Percentiles rank a stretch among this genome's conserved stretches.
These are phyloP conservation scores for Palythoa grandis DNA, from an alignment of 92 coral and sea anemone species.

Conservation along the genomic window DNA sequence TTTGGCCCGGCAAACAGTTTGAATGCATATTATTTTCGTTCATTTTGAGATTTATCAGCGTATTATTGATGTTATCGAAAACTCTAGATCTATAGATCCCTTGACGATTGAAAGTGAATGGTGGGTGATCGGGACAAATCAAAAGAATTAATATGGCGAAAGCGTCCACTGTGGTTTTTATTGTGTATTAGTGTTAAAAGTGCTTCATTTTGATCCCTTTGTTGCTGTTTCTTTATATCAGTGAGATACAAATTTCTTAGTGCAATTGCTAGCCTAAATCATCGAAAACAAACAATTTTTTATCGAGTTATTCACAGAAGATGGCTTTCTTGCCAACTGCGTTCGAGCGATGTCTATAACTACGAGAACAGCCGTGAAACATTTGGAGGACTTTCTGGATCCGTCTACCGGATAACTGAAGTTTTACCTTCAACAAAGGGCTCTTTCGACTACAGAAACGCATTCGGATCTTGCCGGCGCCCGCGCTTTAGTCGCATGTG, in stretches of 20 bases:
- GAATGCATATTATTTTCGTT: too few relatives aligned
- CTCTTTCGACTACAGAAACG: constrained; percentile 17
- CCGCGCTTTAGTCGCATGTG: constrained; percentile 46
- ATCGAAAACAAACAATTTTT: neutral
- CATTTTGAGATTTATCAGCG: too few relatives aligned
- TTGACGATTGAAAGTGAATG: neutral
- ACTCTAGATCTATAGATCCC: neutral
- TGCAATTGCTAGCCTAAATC: neutral
- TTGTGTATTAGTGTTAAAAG: neutral
- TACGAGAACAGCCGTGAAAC: constrained; percentile 22
- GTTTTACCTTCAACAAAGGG: constrained; percentile 41
- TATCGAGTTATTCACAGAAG: neutral
- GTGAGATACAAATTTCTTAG: neutral
- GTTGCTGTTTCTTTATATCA: too few relatives aligned
- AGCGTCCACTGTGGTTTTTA: neutral
- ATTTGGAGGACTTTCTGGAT: constrained; percentile 49
- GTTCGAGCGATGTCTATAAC: neutral
- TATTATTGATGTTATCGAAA: too few relatives aligned
- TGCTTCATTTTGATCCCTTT: neutral
- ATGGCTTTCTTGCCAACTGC: neutral
- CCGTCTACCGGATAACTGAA: constrained; percentile 35
- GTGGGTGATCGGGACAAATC: constrained; percentile 3
- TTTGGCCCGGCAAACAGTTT: too few relatives aligned
- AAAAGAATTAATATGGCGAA: neutral
- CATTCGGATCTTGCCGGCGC: constrained; percentile 51